Evolutionary conservation across 1,140 invertebrate species (phyloP), one percentile per base, ranked within the genome.

Genomic region (Drosophila athabasca): DNA sequence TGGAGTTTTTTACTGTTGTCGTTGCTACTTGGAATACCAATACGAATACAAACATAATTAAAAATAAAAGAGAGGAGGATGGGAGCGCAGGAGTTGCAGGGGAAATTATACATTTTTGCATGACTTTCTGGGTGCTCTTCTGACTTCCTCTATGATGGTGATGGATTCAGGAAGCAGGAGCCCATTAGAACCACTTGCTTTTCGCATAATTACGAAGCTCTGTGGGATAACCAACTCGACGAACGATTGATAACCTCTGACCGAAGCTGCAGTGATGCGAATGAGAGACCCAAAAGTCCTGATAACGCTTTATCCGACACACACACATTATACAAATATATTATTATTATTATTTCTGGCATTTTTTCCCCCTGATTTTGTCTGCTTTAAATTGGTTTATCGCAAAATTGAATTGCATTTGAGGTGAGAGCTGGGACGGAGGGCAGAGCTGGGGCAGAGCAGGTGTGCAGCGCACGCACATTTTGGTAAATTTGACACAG

Each of bases 401-500:
- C 70, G 22, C 69, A 19, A 64, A 73, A 73, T 73, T 73, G 43
- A 73, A 73, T 61, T 73, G 70, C 59, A 62, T 41, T 64, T 43
- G 58, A 55, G 52, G 69, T 51, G 24, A 19, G 31, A 17, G 52
- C n/a, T 3, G 43, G 17, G 17, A 19, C 26, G 7, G 1, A 26
- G 60, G n/a, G 60, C 49, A 26, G 48, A n/a, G 60, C 49, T 1
- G 17, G 17, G 17, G 17, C 17, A 19, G 17, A 3, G 24, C 24
- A 13, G 31, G 43, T 17, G 17, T 13, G n/a, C 17, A 31, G 11
- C 41, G 26, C 31, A n/a, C 53, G 48, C 44, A 55, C 54, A 74
- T 70, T 80, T 79, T 76, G 57, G 49, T 60, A 62, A 31, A 68
- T 77, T 81, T 67, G 79, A 53, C 68, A 77, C 59, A 55, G 58